Conservation (phyloP, 2,797 vertebrate species). For the Peromyscus eremicus region DNA sequence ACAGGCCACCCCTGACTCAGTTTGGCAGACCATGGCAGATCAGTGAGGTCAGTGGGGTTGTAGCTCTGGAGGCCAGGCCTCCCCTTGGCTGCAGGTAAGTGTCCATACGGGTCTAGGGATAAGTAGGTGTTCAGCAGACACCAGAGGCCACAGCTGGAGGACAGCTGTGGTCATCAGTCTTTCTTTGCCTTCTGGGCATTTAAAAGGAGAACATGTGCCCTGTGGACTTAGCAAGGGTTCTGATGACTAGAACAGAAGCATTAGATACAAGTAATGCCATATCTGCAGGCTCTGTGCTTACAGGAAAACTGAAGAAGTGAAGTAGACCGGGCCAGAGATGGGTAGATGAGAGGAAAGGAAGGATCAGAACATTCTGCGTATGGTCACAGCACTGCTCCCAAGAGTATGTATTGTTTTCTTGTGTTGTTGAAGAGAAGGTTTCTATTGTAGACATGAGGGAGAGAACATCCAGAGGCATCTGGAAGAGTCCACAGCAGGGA, state of each 20-base stretch:
- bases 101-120: not conserved
- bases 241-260: not conserved
- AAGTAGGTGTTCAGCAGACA: not conserved
- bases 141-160: not conserved
- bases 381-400: not conserved
- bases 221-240: not conserved
- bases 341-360: not conserved
- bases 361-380: not conserved
- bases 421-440: not conserved
- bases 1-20: not conserved
- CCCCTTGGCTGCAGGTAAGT: not conserved
- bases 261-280: not conserved
- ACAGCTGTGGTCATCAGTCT: not conserved
- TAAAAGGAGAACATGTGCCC: not conserved
- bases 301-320: not conserved
- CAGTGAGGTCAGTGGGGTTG: not conserved
- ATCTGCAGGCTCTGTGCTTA: not conserved
- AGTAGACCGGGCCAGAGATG: not conserved
- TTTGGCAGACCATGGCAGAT: not conserved
- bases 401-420: not conserved
- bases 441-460: not conserved
- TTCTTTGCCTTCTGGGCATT: not conserved
- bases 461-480: not conserved
- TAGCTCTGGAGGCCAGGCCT: not conserved
- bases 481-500: not conserved